phyloP scores from a whole-genome alignment of 1,140 invertebrate genomes.

The Trichomalopsis sarcophagae region DNA sequence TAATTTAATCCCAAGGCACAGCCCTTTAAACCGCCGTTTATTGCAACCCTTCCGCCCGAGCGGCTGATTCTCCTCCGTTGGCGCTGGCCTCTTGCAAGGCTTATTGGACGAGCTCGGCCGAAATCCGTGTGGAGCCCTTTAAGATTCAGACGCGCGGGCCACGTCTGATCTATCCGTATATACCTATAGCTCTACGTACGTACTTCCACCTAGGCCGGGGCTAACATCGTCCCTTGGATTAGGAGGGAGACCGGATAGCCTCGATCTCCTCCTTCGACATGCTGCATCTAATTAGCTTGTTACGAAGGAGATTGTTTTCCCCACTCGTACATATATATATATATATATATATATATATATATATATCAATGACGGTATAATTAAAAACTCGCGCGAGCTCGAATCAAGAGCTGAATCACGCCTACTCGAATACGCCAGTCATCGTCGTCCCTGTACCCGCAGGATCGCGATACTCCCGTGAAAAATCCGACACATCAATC shows the following conservation, averaged over 20 bases:
- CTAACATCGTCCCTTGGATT: conserved; percentile 56
- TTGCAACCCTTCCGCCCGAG: conserved; percentile 65
- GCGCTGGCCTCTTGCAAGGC: conserved; percentile 57
- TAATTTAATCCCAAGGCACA: conserved; percentile 71
- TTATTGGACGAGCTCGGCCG: conserved; percentile 67
- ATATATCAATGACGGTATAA: no score
- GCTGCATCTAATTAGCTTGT: conserved; percentile 53
- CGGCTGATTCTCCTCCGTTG: conserved; percentile 56
- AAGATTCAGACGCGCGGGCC: conserved; percentile 66
- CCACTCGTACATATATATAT: background rate
- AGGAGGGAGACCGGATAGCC: conserved; percentile 35
- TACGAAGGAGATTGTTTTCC: conserved; percentile 44
- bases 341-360: background rate
- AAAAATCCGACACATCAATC: conserved; percentile 49
- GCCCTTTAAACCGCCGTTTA: conserved; percentile 65
- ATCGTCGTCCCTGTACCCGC: no score
- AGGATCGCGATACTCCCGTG: background rate
- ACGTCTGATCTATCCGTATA: conserved; percentile 63
- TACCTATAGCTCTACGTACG: background rate
- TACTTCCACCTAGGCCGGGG: background rate
- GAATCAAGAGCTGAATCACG: no score
- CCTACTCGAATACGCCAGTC: no score
- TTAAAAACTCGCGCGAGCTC: no score
- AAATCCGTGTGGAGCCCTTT: conserved; percentile 59
- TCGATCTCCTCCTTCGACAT: conserved; percentile 28